A percentile compares a stretch with the other conserved stretches of the same genome.
Conservation (phyloP, 2,797 vertebrate species). For the Sternarchorhynchus goeldii region DNA sequence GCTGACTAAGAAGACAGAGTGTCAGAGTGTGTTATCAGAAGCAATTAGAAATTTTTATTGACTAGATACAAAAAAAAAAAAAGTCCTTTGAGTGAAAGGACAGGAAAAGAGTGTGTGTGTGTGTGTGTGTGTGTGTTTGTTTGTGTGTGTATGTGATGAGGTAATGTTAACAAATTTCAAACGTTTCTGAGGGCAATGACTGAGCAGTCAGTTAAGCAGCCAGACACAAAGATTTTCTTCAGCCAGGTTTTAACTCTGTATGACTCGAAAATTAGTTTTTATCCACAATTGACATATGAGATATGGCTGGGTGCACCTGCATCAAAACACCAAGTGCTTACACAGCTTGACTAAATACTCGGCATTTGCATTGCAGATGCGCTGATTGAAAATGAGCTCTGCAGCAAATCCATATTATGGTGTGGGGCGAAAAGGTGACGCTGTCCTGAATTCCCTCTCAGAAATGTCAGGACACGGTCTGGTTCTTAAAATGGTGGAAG, state of each 20-base stretch:
- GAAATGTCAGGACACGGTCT: conserved; percentile 1
- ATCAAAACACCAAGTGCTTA: not conserved
- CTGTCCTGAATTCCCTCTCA: not conserved
- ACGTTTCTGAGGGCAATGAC: not conserved
- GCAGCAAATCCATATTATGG: not conserved
- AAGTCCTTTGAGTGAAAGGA: not conserved
- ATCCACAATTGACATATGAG: not conserved
- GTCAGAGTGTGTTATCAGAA: conserved; percentile 23
- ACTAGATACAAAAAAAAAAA: conserved; percentile 17
- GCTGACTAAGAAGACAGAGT: conserved; percentile 38
- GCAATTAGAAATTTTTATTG: conserved; percentile 25
- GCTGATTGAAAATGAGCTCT: conserved; percentile 6
- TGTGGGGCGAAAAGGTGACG: not conserved
- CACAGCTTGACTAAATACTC: not conserved
- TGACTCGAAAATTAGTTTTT: not conserved
- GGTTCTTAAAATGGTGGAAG: not conserved
- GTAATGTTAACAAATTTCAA: not conserved
- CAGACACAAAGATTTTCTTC: not conserved
- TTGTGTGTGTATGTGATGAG: not conserved
- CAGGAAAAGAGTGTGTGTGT: not conserved
- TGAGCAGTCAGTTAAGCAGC: not conserved
- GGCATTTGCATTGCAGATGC: not conserved
- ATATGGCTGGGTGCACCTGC: conserved; percentile 3
- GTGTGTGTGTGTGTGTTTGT: conserved; percentile 1
- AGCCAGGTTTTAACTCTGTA: not conserved